These are phyloP conservation scores for Carassius auratus DNA, from an alignment of 2,113 vertebrate species.

Conservation along the genomic window DNA sequence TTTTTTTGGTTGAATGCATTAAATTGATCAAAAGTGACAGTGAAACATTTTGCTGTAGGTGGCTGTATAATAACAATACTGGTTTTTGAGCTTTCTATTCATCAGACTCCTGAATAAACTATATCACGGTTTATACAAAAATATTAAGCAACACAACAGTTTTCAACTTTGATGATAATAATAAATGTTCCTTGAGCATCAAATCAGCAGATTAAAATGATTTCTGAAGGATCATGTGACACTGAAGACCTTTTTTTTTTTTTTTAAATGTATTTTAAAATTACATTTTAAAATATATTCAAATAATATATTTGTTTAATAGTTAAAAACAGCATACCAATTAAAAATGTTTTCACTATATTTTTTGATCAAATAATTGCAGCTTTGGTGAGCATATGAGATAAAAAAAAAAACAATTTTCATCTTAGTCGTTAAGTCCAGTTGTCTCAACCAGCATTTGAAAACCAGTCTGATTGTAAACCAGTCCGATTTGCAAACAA, in stretches of 20 bases:
- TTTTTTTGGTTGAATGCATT: not conserved
- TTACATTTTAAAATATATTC: not conserved
- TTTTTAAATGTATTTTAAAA: too few relatives aligned
- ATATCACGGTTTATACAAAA: too few relatives aligned
- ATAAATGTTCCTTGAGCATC: not conserved
- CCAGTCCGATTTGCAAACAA: not conserved
- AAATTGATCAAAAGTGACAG: not conserved
- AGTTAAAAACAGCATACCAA: too few relatives aligned
- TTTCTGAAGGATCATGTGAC: not conserved
- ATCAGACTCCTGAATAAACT: not conserved
- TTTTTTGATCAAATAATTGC: not conserved
- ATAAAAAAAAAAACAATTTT: too few relatives aligned
- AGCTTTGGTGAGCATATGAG: not conserved
- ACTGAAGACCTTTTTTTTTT: not conserved
- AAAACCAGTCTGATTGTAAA: too few relatives aligned
- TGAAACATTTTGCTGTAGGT: too few relatives aligned
- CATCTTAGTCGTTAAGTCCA: too few relatives aligned
- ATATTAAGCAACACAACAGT: too few relatives aligned
- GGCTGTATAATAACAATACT: not conserved
- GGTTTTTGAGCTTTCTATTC: not conserved
- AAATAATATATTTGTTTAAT: too few relatives aligned
- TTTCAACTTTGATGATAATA: not conserved
- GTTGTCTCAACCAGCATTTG: too few relatives aligned
- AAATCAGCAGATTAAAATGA: not conserved
- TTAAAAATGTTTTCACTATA: too few relatives aligned